These are phyloP conservation scores for Stegastes partitus DNA, from an alignment of 2,113 vertebrate species.

Conservation along the genomic window DNA sequence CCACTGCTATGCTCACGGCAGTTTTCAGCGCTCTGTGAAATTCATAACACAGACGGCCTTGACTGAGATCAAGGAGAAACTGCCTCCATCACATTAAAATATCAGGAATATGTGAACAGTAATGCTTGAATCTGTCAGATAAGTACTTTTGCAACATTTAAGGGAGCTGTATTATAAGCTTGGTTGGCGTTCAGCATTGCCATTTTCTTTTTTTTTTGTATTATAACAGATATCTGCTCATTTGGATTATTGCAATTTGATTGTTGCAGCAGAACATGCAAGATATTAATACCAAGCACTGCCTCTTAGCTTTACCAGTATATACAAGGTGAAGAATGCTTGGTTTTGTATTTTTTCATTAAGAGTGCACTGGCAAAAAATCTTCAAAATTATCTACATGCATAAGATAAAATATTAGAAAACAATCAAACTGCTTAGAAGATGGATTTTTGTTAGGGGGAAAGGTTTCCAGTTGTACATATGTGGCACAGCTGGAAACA, in stretches of 20 bases:
- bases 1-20: conserved; percentile 58
- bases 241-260: conserved; percentile 9
- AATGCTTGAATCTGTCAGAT: conserved; percentile 35
- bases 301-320: background rate
- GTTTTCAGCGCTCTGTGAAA: conserved; percentile 45
- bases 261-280: conserved; percentile 3
- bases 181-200: conserved; percentile 11
- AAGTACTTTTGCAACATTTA: conserved; percentile 31
- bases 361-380: background rate
- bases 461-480: background rate
- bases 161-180: conserved; percentile 4
- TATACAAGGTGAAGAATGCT: conserved; percentile 6
- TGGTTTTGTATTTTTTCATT: background rate
- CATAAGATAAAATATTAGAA: background rate
- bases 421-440: background rate
- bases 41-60: conserved; percentile 50
- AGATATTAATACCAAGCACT: conserved; percentile 8
- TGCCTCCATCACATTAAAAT: conserved; percentile 50
- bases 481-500: conserved; percentile 30
- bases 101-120: conserved; percentile 43
- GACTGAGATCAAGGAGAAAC: conserved; percentile 59
- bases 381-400: background rate
- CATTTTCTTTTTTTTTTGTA: background rate
- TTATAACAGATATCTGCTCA: conserved; percentile 12
- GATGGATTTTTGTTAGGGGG: background rate